Base-by-base conservation (phyloP, 1,140 invertebrate genomes). In the Drosophila tropicalis region DNA sequence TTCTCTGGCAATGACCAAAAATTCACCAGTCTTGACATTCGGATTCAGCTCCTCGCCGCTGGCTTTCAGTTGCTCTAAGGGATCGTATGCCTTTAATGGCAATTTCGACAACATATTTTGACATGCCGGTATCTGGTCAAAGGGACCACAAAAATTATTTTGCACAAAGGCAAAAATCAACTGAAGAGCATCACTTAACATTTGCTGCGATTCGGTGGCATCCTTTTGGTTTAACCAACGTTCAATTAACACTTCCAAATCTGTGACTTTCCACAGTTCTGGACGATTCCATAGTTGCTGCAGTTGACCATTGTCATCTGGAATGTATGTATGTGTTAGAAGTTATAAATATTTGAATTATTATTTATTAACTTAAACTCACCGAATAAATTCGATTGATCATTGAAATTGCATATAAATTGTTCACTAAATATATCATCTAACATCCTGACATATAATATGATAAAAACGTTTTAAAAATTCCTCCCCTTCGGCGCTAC, bases 81-180 rank as follows among this genome's bases (percentile, higher is more conserved):
- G 64, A 39, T 64, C 55, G 5, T 40, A 40, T 0, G 60, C 17
- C 7, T 69, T 62, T 13, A 82, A 22, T 3, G 66, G 3, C 2
- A 85, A 6, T 1, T 55, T 22, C 10, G 12, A 32, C 19, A 81
- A n/a, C 34, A 91, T 68, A 68, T 76, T 57, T 34, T 70, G 63
- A 25, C 74, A 81, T 1, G 64, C 60, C 12, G 40, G 54, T 4
- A 79, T 9, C 51, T 92, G 73, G 72, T 93, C 80, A 69, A 93
- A 91, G n/a, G 96, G 96, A 9, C 97, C 95, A 66, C 95, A 95
- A 94, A 96, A 98, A 92, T 98, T 98, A 40, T 93, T 93, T 92
- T 97, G 95, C 67, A 96, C 94, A 93, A 97, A 98, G 41, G 94
- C 93, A 62, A 96, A 93, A 12, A 97, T 91, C 67, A 94, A 94